These are phyloP conservation scores for Epinephelus moara DNA, from an alignment of 2,113 vertebrate genomes.

Conservation along the genomic window DNA sequence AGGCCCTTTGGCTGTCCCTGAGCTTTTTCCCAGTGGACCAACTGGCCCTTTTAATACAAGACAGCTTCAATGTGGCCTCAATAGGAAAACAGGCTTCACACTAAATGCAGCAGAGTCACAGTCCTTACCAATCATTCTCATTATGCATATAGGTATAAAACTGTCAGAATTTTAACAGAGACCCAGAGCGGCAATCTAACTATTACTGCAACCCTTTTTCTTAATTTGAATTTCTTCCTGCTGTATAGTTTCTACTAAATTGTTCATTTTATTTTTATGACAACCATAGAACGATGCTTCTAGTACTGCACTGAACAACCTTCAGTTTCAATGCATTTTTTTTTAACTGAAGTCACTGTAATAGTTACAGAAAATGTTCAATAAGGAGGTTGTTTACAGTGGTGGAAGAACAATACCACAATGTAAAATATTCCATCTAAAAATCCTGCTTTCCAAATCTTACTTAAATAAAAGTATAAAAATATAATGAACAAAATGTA, in stretches of 20 bases:
- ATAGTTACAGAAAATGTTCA: neutral
- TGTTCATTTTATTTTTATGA: neutral
- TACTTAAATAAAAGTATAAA: neutral
- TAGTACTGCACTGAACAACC: neutral
- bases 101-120: constrained; percentile 13
- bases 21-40: constrained; percentile 72
- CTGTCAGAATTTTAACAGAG: neutral
- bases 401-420: neutral
- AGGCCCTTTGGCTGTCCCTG: constrained; percentile 77
- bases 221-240: neutral
- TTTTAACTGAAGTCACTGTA: neutral
- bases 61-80: constrained; percentile 77
- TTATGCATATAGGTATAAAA: neutral
- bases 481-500: neutral
- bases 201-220: neutral
- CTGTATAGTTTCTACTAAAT: neutral
- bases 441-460: neutral
- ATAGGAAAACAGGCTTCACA: constrained; percentile 63
- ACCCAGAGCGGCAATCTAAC: neutral
- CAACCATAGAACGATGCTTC: neutral
- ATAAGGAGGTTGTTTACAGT: neutral
- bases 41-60: constrained; percentile 77
- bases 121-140: neutral
- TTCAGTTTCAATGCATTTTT: neutral
- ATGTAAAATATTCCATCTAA: neutral